Conservation (phyloP, 2,113 vertebrate genomes). For the Amphiprion ocellaris region DNA sequence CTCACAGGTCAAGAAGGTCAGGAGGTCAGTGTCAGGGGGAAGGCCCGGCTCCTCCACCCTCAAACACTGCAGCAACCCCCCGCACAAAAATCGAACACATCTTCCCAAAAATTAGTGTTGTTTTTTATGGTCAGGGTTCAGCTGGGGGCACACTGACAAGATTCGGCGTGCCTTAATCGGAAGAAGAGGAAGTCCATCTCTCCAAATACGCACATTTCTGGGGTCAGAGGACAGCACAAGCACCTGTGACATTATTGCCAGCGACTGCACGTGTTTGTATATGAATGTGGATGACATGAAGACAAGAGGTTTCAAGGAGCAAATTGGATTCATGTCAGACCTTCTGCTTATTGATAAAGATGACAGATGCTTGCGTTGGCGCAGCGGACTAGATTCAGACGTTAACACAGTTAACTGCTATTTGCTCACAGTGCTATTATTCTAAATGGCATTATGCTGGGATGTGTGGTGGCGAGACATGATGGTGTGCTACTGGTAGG, state of each 20-base stretch:
- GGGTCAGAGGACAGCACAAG: slow-evolving; percentile 77
- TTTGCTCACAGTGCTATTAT: slow-evolving; percentile 83
- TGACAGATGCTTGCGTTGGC: slow-evolving; percentile 77
- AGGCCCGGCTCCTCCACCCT: slow-evolving; percentile 65
- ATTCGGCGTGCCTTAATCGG: slow-evolving; percentile 76
- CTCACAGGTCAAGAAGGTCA: slow-evolving; percentile 84
- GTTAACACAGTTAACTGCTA: slow-evolving; percentile 82
- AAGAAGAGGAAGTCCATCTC: slow-evolving; percentile 77
- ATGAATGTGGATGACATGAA: slow-evolving; percentile 62
- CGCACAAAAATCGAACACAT: slow-evolving; percentile 62
- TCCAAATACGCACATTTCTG: slow-evolving; percentile 57
- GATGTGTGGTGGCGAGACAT: slow-evolving; percentile 66
- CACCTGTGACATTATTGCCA: slow-evolving; percentile 76
- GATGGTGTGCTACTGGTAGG: slow-evolving; percentile 37
- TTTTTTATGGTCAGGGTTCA: slow-evolving; percentile 75
- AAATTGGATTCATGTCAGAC: slow-evolving; percentile 79
- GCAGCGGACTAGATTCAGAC: slow-evolving; percentile 74
- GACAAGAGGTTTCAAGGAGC: slow-evolving; percentile 63
- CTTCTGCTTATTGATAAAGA: slow-evolving; percentile 80
- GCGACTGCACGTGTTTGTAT: slow-evolving; percentile 52
- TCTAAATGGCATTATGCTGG: slow-evolving; percentile 81
- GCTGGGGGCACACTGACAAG: slow-evolving; percentile 62
- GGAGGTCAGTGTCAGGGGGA: slow-evolving; percentile 84
- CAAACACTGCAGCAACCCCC: slow-evolving; percentile 64
- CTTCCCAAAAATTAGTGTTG: slow-evolving; percentile 74